These are phyloP conservation scores for Prunella fulvescens DNA, from an alignment of 2,113 vertebrate genomes.

Conservation along the genomic window DNA sequence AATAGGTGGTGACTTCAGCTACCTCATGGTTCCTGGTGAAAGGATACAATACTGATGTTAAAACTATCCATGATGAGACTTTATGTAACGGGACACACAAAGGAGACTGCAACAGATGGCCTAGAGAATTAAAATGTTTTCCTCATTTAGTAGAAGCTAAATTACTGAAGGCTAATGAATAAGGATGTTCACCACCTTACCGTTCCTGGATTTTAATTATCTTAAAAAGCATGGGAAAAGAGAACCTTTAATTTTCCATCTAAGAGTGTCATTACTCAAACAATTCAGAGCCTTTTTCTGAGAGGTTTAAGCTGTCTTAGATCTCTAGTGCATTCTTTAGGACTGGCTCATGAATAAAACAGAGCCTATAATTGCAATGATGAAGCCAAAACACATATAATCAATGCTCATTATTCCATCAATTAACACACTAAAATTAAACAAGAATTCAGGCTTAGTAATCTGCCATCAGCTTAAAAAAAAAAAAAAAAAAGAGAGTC, in stretches of 20 bases:
- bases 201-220: conserved; percentile 63
- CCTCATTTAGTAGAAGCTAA: conserved; percentile 58
- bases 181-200: conserved; percentile 59
- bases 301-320: conserved; percentile 52
- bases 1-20: not conserved
- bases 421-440: conserved; percentile 70
- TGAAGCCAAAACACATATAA: conserved; percentile 50
- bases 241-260: conserved; percentile 61
- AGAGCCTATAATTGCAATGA: conserved; percentile 58
- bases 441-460: conserved; percentile 57
- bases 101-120: conserved; percentile 65
- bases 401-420: conserved; percentile 61
- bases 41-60: not conserved
- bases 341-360: conserved; percentile 67
- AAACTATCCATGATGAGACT: not conserved
- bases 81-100: conserved; percentile 6
- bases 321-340: conserved; percentile 40
- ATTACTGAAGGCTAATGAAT: conserved; percentile 64
- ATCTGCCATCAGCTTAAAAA: conserved; percentile 33
- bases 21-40: not conserved
- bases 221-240: conserved; percentile 42
- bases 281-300: conserved; percentile 46
- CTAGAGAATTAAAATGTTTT: conserved; percentile 52
- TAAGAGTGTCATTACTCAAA: conserved; percentile 58
- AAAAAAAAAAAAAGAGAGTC: not conserved